These are phyloP conservation scores for Epinephelus moara DNA, from an alignment of 2,113 vertebrate species.

Conservation along the genomic window DNA sequence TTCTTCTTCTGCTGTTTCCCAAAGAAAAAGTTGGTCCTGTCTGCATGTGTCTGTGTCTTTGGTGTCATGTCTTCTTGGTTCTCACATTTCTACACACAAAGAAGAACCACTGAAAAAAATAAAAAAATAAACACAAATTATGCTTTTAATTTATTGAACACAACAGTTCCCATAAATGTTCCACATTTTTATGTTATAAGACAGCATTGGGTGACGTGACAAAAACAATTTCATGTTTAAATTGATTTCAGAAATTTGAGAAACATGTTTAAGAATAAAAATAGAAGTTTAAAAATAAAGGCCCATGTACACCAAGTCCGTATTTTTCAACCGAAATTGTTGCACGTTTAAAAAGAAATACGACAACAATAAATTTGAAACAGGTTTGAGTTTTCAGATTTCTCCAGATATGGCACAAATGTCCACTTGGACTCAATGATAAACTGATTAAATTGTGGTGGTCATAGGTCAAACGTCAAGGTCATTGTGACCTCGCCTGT, in stretches of 20 bases:
- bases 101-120: background rate
- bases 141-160: background rate
- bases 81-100: background rate
- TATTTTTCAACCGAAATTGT: no score
- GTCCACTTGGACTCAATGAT: no score
- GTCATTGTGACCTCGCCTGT: no score
- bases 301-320: no score
- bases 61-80: conserved; percentile 33
- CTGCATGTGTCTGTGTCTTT: conserved; percentile 74
- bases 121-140: background rate
- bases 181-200: background rate
- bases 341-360: no score
- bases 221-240: background rate
- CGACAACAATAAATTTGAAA: no score
- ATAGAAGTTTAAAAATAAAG: background rate
- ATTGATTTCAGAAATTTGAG: background rate
- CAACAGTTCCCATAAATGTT: background rate
- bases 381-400: no score
- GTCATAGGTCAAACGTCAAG: no score
- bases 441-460: no score
- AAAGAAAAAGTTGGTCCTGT: conserved; percentile 34
- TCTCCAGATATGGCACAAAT: no score
- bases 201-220: background rate
- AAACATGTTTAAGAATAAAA: background rate
- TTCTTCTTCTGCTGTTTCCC: conserved; percentile 31